Base-by-base conservation (phyloP, 2,888 invertebrate genomes). In the Epistrophella euchroma region DNA sequence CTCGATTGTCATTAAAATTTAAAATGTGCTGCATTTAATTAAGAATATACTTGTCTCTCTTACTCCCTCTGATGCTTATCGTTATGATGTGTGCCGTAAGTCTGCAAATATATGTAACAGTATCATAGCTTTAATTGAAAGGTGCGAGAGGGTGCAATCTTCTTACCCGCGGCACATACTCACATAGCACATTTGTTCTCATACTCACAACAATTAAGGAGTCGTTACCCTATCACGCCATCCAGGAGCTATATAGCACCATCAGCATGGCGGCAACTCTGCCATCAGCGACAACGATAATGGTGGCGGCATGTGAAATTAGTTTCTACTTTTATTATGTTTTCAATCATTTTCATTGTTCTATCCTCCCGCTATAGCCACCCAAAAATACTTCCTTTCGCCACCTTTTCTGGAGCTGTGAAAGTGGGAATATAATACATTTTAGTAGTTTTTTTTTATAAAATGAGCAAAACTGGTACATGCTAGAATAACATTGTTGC, bases 311-410 rank as follows among this genome's bases (percentile, higher is more conserved):
- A 76, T 76, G 47, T 70, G 72, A 80, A 85, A 85, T 85, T 77
- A 77, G 85, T 85, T 85, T 81, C 73, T 60, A 55, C 85, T 76
- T 85, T 81, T 85, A 77, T 80, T 85, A 85, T 81, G 76, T 73
- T 81, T 85, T 85, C 85, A 85, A 85, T 85, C 81, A 81, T 85
- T 85, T 85, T 85, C 81, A 81, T 85, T 85, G 76, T 81, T 68
- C 22, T 17, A 7, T 15, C 35, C 5, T 2, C 3, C 19, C 19
- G 9, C 17, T 37, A 6, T 35, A 9, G 17, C 6, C 22, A 6
- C 6, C 22, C 13, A 25, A 37, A 17, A 13, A 19, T 19, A 32
- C 15, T 19, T 25, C 52, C 15, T 47, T 50, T 47, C 15, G 15
- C 19, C 64, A 40, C 45, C 28, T 50, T 52, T 37, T 50, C 4